A percentile compares a stretch with the other conserved stretches of the same genome.
These are phyloP conservation scores for Oplegnathus fasciatus DNA, from an alignment of 2,113 vertebrate species.

Conservation along the genomic window DNA sequence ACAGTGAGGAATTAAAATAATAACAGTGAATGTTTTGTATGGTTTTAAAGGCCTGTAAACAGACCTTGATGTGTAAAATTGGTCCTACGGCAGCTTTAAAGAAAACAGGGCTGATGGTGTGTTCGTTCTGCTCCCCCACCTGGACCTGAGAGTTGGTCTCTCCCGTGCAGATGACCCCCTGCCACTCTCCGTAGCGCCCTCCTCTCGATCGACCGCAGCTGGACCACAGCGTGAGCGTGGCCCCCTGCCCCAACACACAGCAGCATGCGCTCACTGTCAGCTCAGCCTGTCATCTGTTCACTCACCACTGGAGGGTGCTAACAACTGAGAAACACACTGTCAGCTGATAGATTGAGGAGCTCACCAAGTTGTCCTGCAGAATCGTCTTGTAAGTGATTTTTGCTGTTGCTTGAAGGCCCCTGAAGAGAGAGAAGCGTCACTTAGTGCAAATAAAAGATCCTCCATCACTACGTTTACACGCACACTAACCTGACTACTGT, in stretches of 20 bases:
- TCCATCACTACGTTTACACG: neutral
- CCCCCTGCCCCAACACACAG: conserved; percentile 85
- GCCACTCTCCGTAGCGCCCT: conserved; percentile 93
- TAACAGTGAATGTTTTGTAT: neutral
- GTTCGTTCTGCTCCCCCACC: conserved; percentile 75
- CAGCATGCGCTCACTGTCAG: conserved; percentile 54
- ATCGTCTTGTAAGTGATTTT: conserved; percentile 92
- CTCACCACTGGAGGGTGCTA: conserved; percentile 52
- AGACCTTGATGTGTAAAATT: neutral
- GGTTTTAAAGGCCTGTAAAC: neutral
- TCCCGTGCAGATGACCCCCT: conserved; percentile 94
- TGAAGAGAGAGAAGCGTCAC: conserved; percentile 58
- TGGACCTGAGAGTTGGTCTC: conserved; percentile 95
- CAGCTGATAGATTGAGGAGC: conserved; percentile 20
- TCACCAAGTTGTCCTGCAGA: conserved; percentile 91
- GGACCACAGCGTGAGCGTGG: conserved; percentile 96
- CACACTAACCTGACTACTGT: neutral
- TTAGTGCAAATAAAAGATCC: neutral
- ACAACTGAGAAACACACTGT: conserved; percentile 25
- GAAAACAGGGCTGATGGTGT: neutral
- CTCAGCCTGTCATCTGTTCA: conserved; percentile 53
- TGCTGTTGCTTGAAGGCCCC: conserved; percentile 90
- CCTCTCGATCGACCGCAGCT: conserved; percentile 94
- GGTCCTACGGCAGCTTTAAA: neutral
- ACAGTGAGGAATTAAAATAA: neutral